Evolutionary conservation across 2,888 invertebrate genomes (phyloP), one percentile per base, ranked within the genome.

Genomic region (Zygothrica quintamaculata): DNA sequence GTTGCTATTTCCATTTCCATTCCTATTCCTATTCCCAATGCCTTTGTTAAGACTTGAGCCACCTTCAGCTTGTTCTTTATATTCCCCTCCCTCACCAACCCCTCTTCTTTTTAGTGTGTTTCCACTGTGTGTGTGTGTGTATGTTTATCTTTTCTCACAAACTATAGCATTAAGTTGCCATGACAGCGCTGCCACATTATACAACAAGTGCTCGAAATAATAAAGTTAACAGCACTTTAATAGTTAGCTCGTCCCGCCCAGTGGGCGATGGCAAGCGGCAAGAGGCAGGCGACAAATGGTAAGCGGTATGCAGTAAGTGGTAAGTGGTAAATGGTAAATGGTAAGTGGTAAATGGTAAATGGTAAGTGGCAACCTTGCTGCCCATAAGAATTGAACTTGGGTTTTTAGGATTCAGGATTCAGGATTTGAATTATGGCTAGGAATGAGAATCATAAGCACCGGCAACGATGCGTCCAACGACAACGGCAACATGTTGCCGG

Each of bases 161-260:
- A 81, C 80, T 86, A 84, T 74, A 53, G 65, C 56, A 58, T 61
- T 61, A 86, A 81, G 81, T 81, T 81, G 80, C 84, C 81, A 86
- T 81, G 81, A 86, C 81, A 81, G 73, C 84, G 33, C 48, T 69
- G 84, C 81, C 81, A 84, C 80, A 81, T 81, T 86, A 81, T 80
- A 80, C 87, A 79, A 81, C 81, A 81, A 81, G 87, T 81, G 84
- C 87, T 84, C 74, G 77, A 81, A 84, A 86, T 86, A 86, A 86
- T 86, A 86, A 81, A 81, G 81, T 86, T 81, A 81, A 86, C 87
- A 86, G 87, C 87, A 81, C 81, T 81, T 81, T 86, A 86, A 80
- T 80, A 81, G 87, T 81, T 81, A 57, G 80, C 72, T 74, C 64
- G 62, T 42, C 22, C 31, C 37, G 58, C 61, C 59, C 37, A 47